These are phyloP conservation scores for Bombus impatiens DNA, from an alignment of 1,140 invertebrate genomes.

Conservation along the genomic window DNA sequence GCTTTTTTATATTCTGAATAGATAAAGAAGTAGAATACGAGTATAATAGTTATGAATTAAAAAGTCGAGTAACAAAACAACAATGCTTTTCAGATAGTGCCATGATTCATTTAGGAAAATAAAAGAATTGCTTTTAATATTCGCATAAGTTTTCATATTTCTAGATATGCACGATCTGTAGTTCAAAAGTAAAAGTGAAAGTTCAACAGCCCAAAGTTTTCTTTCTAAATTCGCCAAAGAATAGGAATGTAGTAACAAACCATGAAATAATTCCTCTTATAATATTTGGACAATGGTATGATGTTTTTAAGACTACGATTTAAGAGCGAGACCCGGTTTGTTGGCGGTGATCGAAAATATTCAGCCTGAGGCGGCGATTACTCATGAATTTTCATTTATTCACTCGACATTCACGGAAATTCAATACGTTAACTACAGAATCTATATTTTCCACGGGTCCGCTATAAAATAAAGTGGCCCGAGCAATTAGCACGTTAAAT, in stretches of 20 bases:
- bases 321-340: neutral
- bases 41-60: neutral
- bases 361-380: conserved; percentile 24
- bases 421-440: conserved; percentile 42
- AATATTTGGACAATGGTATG: conserved; percentile 14
- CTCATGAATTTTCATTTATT: conserved; percentile 53
- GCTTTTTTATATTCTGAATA: neutral
- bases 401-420: conserved; percentile 28
- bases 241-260: neutral
- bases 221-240: neutral
- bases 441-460: conserved; percentile 27
- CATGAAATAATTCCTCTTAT: neutral
- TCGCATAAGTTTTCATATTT: too few species aligned
- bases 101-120: too few species aligned
- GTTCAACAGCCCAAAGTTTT: neutral
- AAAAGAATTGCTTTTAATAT: neutral
- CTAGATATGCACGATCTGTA: neutral
- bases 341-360: conserved; percentile 30
- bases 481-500: conserved; percentile 44
- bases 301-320: conserved; percentile 17
- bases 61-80: neutral
- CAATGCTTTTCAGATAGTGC: too few species aligned
- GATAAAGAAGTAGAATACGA: neutral
- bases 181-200: neutral
- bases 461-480: conserved; percentile 21